phyloP scores from a whole-genome alignment of 2,888 invertebrate species.

The Hypomecis punctinalis region DNA sequence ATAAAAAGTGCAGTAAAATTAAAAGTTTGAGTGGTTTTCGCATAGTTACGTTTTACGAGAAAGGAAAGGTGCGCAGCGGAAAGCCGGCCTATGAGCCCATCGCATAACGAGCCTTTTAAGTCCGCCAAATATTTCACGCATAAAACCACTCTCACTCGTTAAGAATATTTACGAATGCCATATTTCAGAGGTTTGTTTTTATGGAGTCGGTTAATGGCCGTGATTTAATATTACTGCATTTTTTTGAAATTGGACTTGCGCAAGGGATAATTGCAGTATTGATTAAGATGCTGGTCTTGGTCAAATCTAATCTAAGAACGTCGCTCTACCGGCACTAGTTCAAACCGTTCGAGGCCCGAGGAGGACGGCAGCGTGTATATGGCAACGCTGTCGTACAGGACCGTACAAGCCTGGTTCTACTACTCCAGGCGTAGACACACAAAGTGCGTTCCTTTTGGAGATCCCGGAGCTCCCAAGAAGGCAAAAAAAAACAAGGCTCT shows the following conservation, averaged over 20 bases:
- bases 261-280: conserved; percentile 15
- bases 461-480: no score
- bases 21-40: not conserved
- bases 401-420: no score
- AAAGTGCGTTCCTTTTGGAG: no score
- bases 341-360: no score
- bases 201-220: conserved; percentile 47
- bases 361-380: no score
- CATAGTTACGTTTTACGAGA: not conserved
- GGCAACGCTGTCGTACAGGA: no score
- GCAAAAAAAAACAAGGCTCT: no score
- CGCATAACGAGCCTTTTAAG: conserved; percentile 18
- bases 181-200: conserved; percentile 48
- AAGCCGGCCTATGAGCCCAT: not conserved
- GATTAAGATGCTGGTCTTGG: not conserved
- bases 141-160: conserved; percentile 41
- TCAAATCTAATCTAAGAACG: not conserved
- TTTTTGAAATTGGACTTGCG: conserved; percentile 25
- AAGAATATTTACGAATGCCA: conserved; percentile 45
- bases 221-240: conserved; percentile 39
- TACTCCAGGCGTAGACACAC: no score
- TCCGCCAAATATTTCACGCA: conserved; percentile 32
- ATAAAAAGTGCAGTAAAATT: no score
- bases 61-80: not conserved
- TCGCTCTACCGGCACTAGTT: no score